Percentiles rank a stretch among this genome's conserved stretches.
Evolutionary conservation across 2,113 vertebrate genomes (phyloP).

Genomic region (Hippocampus barbouri): DNA sequence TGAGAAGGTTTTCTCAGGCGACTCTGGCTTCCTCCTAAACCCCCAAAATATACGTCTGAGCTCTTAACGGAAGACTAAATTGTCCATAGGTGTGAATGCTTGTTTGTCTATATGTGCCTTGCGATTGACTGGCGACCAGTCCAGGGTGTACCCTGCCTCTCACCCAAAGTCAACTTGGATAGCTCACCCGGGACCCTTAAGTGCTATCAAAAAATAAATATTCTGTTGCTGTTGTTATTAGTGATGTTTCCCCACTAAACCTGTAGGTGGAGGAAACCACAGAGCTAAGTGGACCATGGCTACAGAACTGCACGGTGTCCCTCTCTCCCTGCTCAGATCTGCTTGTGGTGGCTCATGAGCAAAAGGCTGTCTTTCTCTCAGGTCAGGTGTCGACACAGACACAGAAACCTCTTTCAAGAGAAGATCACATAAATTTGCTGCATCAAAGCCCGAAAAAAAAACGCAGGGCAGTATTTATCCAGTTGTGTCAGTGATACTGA

Average conservation of each 20-base stretch:
- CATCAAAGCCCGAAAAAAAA: background rate
- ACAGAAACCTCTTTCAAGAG: background rate
- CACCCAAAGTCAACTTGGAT: too few species aligned
- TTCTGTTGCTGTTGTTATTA: background rate
- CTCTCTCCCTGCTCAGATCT: conserved; percentile 93
- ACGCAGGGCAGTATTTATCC: background rate
- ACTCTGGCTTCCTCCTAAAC: too few species aligned
- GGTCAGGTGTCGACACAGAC: conserved; percentile 59
- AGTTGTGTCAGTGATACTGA: background rate
- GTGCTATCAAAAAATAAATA: background rate
- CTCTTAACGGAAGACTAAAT: too few species aligned
- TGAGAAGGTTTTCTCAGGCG: too few species aligned
- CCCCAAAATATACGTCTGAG: too few species aligned
- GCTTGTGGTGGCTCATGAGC: conserved; percentile 87
- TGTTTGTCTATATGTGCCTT: too few species aligned
- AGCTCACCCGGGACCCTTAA: background rate
- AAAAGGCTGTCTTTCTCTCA: conserved; percentile 90
- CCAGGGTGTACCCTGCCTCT: too few species aligned
- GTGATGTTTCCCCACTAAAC: background rate
- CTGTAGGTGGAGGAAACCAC: conserved; percentile 55
- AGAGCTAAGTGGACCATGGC: conserved; percentile 77
- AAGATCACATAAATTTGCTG: background rate
- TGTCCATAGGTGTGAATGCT: too few species aligned
- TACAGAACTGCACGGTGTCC: conserved; percentile 89
- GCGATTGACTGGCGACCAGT: too few species aligned